Evolutionary conservation across 2,113 vertebrate species (phyloP).

Genomic region (Recurvirostra avosetta): DNA sequence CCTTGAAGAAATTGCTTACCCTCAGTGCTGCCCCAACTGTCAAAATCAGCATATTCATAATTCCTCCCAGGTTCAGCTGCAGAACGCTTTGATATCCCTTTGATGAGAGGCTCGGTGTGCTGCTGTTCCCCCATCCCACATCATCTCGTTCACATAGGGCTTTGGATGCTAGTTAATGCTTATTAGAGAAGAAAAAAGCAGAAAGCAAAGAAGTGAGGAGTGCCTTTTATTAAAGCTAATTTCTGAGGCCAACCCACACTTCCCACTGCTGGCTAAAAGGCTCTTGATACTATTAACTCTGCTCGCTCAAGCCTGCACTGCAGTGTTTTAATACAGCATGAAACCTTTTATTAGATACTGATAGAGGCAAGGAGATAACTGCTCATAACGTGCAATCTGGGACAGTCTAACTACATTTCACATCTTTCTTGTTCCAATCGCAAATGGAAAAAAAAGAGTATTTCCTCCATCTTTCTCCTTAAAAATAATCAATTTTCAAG

Average conservation of each 20-base stretch:
- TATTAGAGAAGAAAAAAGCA: constrained; percentile 18
- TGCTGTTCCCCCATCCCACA: background rate
- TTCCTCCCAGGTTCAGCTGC: background rate
- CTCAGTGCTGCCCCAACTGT: background rate
- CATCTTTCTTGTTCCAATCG: background rate
- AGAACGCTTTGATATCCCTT: background rate
- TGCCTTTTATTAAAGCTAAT: constrained; percentile 39
- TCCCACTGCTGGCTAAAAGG: background rate
- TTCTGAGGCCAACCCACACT: constrained; percentile 41
- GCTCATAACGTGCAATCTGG: background rate
- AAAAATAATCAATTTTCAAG: background rate
- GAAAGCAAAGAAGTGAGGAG: constrained; percentile 7
- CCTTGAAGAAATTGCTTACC: background rate
- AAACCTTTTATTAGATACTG: background rate
- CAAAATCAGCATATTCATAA: background rate
- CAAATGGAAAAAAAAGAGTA: background rate
- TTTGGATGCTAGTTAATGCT: background rate
- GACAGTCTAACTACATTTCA: background rate
- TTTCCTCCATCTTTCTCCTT: background rate
- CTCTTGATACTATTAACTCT: background rate
- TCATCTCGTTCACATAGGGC: background rate
- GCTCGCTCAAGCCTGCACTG: background rate
- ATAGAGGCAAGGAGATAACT: background rate
- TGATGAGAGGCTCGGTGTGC: background rate
- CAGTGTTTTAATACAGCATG: background rate